A percentile compares a stretch with the other conserved stretches of the same genome.
Evolutionary conservation across 2,113 vertebrate species (phyloP).

Genomic region (Mus spicilegus): DNA sequence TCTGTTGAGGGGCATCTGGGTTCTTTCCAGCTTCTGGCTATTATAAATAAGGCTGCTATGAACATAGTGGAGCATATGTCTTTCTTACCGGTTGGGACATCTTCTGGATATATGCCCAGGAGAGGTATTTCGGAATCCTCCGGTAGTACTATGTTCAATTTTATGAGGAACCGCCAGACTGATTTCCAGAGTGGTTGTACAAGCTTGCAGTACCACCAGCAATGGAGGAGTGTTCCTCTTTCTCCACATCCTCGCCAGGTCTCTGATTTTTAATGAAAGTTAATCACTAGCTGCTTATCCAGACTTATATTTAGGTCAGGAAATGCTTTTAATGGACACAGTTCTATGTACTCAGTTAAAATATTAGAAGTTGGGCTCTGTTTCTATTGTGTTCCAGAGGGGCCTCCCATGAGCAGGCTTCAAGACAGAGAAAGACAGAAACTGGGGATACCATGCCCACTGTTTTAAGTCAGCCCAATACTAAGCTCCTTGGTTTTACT

Average conservation of each 20-base stretch:
- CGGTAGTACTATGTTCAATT: too few relatives aligned
- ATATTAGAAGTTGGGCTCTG: rapidly evolving
- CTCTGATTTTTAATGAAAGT: not conserved
- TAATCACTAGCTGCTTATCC: not conserved
- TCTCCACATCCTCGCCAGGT: not conserved
- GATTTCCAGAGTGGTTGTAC: too few relatives aligned
- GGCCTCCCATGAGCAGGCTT: not conserved
- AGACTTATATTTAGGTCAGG: not conserved
- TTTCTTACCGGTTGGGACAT: too few relatives aligned
- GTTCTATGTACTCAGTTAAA: not conserved
- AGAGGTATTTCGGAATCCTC: too few relatives aligned
- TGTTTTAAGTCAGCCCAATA: not conserved
- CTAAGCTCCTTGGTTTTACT: not conserved
- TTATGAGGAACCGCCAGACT: too few relatives aligned
- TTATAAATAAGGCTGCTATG: too few relatives aligned
- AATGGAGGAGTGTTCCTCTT: too few relatives aligned
- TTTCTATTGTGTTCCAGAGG: not conserved
- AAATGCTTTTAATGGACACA: not conserved
- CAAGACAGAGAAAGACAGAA: not conserved
- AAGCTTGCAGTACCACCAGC: too few relatives aligned
- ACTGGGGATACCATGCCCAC: not conserved
- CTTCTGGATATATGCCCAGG: too few relatives aligned
- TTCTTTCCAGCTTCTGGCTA: too few relatives aligned
- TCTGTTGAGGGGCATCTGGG: too few relatives aligned
- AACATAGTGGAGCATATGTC: too few relatives aligned